Evolutionary conservation across 2,113 vertebrate genomes (phyloP).

Genomic region (Brachypteracias leptosomus): DNA sequence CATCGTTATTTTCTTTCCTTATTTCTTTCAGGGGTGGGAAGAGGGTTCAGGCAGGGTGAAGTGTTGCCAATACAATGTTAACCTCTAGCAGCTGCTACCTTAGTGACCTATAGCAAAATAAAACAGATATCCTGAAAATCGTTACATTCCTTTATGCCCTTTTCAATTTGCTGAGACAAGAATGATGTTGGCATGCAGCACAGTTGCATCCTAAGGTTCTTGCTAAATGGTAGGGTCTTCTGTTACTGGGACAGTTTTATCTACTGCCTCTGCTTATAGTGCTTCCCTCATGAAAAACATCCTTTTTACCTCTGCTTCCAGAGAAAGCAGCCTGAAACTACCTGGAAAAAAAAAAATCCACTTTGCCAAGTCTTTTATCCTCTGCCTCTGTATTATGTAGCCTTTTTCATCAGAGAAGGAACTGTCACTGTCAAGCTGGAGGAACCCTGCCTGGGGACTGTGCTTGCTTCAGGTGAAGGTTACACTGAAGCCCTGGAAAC

Average conservation of each 20-base stretch:
- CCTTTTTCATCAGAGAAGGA: slow-evolving; percentile 13
- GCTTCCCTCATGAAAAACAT: not conserved
- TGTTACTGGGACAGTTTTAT: slow-evolving; percentile 50
- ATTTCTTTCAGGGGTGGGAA: not conserved
- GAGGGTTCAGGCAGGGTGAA: not conserved
- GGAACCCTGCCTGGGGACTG: not conserved
- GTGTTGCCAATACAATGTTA: not conserved
- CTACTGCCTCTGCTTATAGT: not conserved
- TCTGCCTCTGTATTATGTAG: slow-evolving; percentile 12
- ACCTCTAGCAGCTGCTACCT: slow-evolving; percentile 37
- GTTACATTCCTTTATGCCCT: slow-evolving; percentile 42
- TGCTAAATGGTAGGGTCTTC: slow-evolving; percentile 18
- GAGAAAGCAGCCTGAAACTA: slow-evolving; percentile 17
- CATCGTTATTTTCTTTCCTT: not conserved
- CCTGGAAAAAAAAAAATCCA: not conserved
- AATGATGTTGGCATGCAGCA: slow-evolving; percentile 24
- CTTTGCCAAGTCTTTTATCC: slow-evolving; percentile 10
- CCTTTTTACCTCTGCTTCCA: not conserved
- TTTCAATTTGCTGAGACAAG: slow-evolving; percentile 59
- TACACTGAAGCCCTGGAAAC: slow-evolving; percentile 1
- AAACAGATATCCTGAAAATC: slow-evolving; percentile 20
- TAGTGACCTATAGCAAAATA: slow-evolving; percentile 25
- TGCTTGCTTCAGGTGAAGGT: not conserved
- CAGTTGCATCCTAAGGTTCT: not conserved
- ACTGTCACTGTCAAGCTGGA: not conserved